These are phyloP conservation scores for Diploscapter pachys DNA, from an alignment of 1,140 invertebrate genomes.

Conservation along the genomic window DNA sequence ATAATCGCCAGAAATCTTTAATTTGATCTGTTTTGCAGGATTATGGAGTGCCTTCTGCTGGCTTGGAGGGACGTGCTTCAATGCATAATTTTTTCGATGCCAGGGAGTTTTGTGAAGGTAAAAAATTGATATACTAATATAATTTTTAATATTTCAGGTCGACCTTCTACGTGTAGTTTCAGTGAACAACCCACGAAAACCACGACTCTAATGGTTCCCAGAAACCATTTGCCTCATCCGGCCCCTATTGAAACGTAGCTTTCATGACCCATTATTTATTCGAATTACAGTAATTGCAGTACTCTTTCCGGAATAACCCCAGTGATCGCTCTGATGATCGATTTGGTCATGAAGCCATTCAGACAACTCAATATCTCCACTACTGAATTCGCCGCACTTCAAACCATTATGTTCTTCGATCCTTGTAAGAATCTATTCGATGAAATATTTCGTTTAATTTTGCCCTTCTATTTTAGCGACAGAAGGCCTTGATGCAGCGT, in stretches of 20 bases:
- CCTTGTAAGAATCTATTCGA: constrained; percentile 39
- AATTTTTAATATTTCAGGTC: background rate
- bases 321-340: constrained; percentile 57
- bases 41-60: constrained; percentile 28
- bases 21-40: constrained; percentile 3
- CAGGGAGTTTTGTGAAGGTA: constrained; percentile 11
- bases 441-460: constrained; percentile 1
- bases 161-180: constrained; percentile 9
- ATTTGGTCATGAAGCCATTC: constrained; percentile 58
- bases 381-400: constrained; percentile 52
- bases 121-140: background rate
- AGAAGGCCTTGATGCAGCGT: constrained; percentile 55
- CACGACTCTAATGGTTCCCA: constrained; percentile 5
- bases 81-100: constrained; percentile 31
- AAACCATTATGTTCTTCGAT: constrained; percentile 59
- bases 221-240: background rate
- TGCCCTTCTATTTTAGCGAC: constrained; percentile 46
- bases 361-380: constrained; percentile 41
- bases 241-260: background rate
- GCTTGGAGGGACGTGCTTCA: constrained; percentile 23
- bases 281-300: constrained; percentile 2
- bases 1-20: background rate
- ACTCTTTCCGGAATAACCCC: constrained; percentile 50
- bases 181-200: constrained; percentile 13
- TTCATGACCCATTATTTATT: background rate